Evolutionary conservation across 2,797 vertebrate genomes (phyloP).

Genomic region (Acanthornis magna): DNA sequence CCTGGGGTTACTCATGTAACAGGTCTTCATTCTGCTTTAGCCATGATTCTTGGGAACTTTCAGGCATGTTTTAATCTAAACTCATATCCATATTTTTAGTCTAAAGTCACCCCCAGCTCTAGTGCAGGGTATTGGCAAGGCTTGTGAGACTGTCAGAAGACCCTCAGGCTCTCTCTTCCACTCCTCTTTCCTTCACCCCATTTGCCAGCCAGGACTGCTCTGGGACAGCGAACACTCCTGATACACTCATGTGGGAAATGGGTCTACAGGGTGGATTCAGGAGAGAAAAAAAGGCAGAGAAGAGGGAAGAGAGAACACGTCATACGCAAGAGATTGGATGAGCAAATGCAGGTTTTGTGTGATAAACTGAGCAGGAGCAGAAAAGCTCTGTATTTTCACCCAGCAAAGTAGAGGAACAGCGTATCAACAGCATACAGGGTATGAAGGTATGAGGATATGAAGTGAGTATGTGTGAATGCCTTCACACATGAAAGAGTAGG

Average conservation of each 20-base stretch:
- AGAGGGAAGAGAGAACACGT: neutral
- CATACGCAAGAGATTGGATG: neutral
- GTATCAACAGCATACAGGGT: accelerated
- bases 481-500: neutral
- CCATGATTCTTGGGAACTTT: neutral
- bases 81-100: neutral
- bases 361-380: neutral
- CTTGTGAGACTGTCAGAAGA: neutral
- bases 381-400: neutral
- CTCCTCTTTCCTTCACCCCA: neutral
- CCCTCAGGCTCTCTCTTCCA: neutral
- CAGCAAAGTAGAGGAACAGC: neutral
- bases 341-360: neutral
- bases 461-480: neutral
- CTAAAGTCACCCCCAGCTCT: neutral
- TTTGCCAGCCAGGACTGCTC: neutral
- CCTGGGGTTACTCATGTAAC: neutral
- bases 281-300: neutral
- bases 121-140: neutral
- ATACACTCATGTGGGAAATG: neutral
- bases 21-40: neutral
- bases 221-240: neutral
- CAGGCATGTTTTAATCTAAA: neutral
- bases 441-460: neutral
- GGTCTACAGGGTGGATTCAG: neutral